Evolutionary conservation across 1,140 invertebrate species (phyloP).

Genomic region (Anastatus disparis): DNA sequence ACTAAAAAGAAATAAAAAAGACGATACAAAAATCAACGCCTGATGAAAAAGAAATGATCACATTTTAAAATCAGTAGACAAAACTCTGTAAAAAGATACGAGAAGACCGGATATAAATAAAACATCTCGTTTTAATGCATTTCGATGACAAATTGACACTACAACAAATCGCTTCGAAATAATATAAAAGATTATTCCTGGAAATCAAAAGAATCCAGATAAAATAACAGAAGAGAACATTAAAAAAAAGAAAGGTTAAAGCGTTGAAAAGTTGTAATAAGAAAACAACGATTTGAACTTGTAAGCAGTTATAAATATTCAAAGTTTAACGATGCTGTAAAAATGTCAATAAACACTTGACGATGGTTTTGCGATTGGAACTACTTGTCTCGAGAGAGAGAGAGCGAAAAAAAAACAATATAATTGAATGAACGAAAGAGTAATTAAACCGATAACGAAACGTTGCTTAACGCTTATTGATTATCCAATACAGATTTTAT

Average conservation of each 20-base stretch:
- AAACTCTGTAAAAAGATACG: slow-evolving; percentile 15
- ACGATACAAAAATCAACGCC: too few relatives aligned
- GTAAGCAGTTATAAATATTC: slow-evolving; percentile 7
- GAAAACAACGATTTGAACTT: slow-evolving; percentile 11
- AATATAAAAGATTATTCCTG: not conserved
- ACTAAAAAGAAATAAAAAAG: not conserved
- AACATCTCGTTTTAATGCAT: slow-evolving; percentile 22
- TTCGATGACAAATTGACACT: slow-evolving; percentile 29
- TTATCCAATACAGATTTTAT: slow-evolving; percentile 11
- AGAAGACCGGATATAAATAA: not conserved
- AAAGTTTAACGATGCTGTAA: slow-evolving; percentile 17
- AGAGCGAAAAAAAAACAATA: slow-evolving; percentile 22
- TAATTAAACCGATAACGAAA: slow-evolving; percentile 13
- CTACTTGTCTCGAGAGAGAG: not conserved
- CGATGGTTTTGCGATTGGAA: too few relatives aligned
- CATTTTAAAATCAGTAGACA: not conserved
- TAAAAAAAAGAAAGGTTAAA: slow-evolving; percentile 10
- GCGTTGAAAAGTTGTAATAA: slow-evolving; percentile 34
- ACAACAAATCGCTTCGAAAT: not conserved
- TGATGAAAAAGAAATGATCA: too few relatives aligned
- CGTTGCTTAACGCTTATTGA: not conserved
- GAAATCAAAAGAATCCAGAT: too few relatives aligned
- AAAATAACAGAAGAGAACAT: slow-evolving; percentile 16
- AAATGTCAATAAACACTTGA: slow-evolving; percentile 14
- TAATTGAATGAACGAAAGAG: slow-evolving; percentile 17